phyloP scores from a whole-genome alignment of 2,113 vertebrate species.

The Peucedramus taeniatus region DNA sequence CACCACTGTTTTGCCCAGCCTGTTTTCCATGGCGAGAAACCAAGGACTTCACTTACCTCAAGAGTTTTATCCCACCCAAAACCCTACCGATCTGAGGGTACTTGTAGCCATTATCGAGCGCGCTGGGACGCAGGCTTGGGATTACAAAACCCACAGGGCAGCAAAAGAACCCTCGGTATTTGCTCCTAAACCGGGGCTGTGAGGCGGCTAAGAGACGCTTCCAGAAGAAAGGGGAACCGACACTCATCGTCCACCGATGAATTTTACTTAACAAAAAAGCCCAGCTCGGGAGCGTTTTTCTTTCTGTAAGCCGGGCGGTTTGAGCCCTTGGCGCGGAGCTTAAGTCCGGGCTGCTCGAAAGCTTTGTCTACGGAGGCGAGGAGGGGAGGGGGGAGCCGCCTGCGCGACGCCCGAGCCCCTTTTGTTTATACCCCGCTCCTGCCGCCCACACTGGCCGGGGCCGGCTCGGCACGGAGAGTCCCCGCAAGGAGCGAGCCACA shows the following conservation, averaged over 20 bases:
- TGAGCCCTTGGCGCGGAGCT: background rate
- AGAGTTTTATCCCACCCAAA: background rate
- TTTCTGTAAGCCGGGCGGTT: background rate
- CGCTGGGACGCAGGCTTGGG: background rate
- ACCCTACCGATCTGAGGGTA: background rate
- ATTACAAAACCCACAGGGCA: background rate
- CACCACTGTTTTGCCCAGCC: background rate
- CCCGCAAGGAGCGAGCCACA: fast-evolving
- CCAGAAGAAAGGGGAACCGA: background rate
- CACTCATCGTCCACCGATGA: background rate
- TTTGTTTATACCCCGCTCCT: background rate
- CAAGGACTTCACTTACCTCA: background rate
- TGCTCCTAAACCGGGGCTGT: background rate
- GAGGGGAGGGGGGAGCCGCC: background rate
- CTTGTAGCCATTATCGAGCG: background rate
- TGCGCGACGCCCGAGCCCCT: background rate
- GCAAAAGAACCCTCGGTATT: background rate
- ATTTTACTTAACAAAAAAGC: background rate
- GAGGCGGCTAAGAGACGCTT: background rate
- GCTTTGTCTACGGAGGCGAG: background rate
- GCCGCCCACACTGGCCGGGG: background rate
- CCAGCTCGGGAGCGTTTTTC: background rate
- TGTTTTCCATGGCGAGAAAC: background rate
- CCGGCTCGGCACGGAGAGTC: too few relatives aligned
- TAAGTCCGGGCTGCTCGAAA: background rate